These are phyloP conservation scores for Pentalonia nigronervosa DNA, from an alignment of 1,140 invertebrate species.

Conservation along the genomic window DNA sequence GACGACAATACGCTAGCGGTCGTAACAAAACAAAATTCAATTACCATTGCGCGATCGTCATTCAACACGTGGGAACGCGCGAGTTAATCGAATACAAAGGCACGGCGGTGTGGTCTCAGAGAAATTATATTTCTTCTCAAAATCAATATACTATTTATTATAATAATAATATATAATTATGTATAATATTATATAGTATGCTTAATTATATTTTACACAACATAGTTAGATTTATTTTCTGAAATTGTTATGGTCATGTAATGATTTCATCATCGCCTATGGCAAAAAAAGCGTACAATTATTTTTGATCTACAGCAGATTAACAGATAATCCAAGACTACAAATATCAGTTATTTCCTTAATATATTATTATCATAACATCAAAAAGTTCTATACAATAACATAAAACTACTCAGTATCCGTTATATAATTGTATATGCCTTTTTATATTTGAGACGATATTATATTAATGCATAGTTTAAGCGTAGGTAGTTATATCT, in stretches of 20 bases:
- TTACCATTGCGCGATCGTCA: not conserved
- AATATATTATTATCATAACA: not conserved
- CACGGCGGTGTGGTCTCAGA: not conserved
- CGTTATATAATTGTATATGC: not conserved
- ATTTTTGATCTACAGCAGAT: not conserved
- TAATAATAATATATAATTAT: not conserved
- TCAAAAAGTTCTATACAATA: not conserved
- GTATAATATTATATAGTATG: not conserved
- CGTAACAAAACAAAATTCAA: not conserved
- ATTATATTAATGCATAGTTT: not conserved
- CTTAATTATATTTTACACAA: not conserved
- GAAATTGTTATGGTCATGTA: not conserved
- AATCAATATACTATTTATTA: not conserved
- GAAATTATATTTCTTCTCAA: not conserved
- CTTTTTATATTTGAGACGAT: not conserved
- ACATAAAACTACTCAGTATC: not conserved
- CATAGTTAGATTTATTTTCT: not conserved
- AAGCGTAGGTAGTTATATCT: not conserved
- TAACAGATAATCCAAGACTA: not conserved
- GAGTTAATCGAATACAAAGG: constrained; percentile 8
- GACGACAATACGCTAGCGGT: not conserved
- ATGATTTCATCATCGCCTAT: not conserved
- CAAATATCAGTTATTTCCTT: not conserved
- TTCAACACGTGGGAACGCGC: not conserved
- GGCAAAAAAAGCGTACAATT: not conserved